These are phyloP conservation scores for Zenarchopterus dispar DNA, from an alignment of 2,797 vertebrate species.

Conservation along the genomic window DNA sequence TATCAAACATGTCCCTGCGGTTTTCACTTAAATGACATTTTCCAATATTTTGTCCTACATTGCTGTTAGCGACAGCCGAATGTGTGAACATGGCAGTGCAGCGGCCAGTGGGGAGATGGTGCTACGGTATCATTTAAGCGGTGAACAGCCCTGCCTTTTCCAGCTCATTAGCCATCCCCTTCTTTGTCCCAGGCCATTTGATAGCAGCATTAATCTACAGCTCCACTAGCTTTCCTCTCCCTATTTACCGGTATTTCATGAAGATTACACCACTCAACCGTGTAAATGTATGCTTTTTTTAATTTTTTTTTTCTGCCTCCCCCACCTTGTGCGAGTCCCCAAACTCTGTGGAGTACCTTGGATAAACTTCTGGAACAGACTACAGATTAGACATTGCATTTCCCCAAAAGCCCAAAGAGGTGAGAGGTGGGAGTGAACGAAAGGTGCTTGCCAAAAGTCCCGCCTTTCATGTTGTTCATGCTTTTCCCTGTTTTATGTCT, in stretches of 20 bases:
- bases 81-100: slow-evolving; percentile 72
- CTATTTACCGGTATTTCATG: slow-evolving; percentile 81
- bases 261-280: slow-evolving; percentile 81
- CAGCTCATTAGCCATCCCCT: slow-evolving; percentile 82
- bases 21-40: slow-evolving; percentile 64
- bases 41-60: slow-evolving; percentile 74
- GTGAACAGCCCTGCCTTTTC: slow-evolving; percentile 80
- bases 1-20: slow-evolving; percentile 38
- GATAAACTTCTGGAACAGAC: slow-evolving; percentile 69
- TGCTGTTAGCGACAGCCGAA: slow-evolving; percentile 61
- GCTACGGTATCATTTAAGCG: slow-evolving; percentile 73
- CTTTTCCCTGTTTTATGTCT: slow-evolving; percentile 29
- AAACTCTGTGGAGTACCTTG: slow-evolving; percentile 72
- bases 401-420: slow-evolving; percentile 59
- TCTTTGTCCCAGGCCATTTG: slow-evolving; percentile 84
- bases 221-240: slow-evolving; percentile 76
- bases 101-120: slow-evolving; percentile 72
- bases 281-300: slow-evolving; percentile 76
- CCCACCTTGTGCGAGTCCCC: slow-evolving; percentile 58
- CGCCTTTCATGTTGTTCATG: slow-evolving; percentile 25
- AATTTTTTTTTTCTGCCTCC: not conserved
- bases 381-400: slow-evolving; percentile 63
- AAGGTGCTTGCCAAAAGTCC: slow-evolving; percentile 55
- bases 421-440: slow-evolving; percentile 57
- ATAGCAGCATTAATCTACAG: slow-evolving; percentile 82